Percentiles rank a stretch among this genome's conserved stretches.
Evolutionary conservation across 2,888 invertebrate species (phyloP).

Genomic region (Sthenelais limicola): DNA sequence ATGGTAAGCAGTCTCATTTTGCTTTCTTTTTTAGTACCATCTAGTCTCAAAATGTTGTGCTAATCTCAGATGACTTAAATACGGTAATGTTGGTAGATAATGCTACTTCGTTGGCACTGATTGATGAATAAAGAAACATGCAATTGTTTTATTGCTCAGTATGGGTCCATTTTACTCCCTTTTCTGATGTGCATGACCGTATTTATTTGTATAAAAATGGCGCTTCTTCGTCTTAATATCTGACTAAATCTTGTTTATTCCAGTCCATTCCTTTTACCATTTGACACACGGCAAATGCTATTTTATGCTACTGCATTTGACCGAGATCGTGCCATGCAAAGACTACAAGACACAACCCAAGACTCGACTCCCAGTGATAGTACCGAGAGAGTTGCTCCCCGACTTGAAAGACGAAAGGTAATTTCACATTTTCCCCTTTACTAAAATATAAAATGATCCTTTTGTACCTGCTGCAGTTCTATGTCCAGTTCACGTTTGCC

Average conservation of each 20-base stretch:
- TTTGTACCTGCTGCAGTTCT: not conserved
- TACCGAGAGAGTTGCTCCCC: conserved; percentile 88
- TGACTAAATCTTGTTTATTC: conserved; percentile 44
- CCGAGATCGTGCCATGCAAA: conserved; percentile 91
- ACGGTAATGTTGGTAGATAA: too few relatives aligned
- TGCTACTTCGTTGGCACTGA: too few relatives aligned
- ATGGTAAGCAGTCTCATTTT: conserved; percentile 78
- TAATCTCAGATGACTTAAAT: too few relatives aligned
- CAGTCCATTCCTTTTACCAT: conserved; percentile 95
- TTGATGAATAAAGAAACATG: too few relatives aligned
- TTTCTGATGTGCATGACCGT: too few relatives aligned
- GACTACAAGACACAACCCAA: conserved; percentile 88
- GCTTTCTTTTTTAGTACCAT: too few relatives aligned
- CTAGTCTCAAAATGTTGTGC: too few relatives aligned
- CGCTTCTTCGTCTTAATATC: too few relatives aligned
- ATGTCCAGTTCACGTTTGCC: not conserved
- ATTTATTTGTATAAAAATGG: too few relatives aligned
- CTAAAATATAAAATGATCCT: not conserved
- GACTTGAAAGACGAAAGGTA: conserved; percentile 89
- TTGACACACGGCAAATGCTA: conserved; percentile 95
- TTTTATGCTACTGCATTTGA: conserved; percentile 99
- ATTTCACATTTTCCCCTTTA: conserved; percentile 29
- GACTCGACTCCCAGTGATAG: conserved; percentile 73
- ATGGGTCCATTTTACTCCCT: too few relatives aligned
- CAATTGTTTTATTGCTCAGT: too few relatives aligned